Percentiles rank a stretch among this genome's conserved stretches.
Evolutionary conservation across 1,140 invertebrate species (phyloP).

Genomic region (Zaprionus vittiger): DNA sequence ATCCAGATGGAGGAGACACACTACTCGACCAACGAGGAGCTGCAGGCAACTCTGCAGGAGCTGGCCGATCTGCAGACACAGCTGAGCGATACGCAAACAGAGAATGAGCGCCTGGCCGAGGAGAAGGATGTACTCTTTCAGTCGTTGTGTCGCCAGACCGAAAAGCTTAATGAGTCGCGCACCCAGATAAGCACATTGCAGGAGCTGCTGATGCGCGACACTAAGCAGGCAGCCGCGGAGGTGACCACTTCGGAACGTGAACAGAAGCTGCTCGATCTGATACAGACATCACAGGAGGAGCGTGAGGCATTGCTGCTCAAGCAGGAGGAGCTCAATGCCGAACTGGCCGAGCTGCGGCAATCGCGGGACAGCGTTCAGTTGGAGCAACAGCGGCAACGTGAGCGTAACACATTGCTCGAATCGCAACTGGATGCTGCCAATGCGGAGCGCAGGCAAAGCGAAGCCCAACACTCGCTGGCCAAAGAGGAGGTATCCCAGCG

Average conservation of each 20-base stretch:
- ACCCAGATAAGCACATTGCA: constrained; percentile 89
- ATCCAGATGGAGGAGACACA: constrained; percentile 89
- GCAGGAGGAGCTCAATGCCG: constrained; percentile 90
- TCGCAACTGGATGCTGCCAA: constrained; percentile 89
- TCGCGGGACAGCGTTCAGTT: constrained; percentile 85
- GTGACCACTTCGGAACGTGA: constrained; percentile 90
- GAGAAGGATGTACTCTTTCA: constrained; percentile 95
- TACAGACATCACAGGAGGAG: constrained; percentile 94
- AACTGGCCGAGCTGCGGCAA: constrained; percentile 86
- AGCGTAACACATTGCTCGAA: constrained; percentile 89
- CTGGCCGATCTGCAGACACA: constrained; percentile 94
- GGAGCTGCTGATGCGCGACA: constrained; percentile 87
- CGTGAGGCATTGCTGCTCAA: constrained; percentile 90
- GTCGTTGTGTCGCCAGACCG: constrained; percentile 95
- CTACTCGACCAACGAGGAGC: constrained; percentile 95
- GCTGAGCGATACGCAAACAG: constrained; percentile 92
- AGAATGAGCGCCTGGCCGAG: constrained; percentile 93
- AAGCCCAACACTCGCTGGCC: constrained; percentile 89
- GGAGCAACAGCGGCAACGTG: constrained; percentile 88
- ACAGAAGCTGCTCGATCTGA: constrained; percentile 92
- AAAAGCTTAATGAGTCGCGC: constrained; percentile 93
- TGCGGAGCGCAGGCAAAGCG: constrained; percentile 89
- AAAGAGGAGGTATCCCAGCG: constrained; percentile 88
- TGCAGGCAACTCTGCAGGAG: constrained; percentile 97
- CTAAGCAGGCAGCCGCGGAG: constrained; percentile 88